Percentiles rank a stretch among this genome's conserved stretches.
Evolutionary conservation across 1,140 invertebrate genomes (phyloP).

Genomic region (Oscheius sp.): DNA sequence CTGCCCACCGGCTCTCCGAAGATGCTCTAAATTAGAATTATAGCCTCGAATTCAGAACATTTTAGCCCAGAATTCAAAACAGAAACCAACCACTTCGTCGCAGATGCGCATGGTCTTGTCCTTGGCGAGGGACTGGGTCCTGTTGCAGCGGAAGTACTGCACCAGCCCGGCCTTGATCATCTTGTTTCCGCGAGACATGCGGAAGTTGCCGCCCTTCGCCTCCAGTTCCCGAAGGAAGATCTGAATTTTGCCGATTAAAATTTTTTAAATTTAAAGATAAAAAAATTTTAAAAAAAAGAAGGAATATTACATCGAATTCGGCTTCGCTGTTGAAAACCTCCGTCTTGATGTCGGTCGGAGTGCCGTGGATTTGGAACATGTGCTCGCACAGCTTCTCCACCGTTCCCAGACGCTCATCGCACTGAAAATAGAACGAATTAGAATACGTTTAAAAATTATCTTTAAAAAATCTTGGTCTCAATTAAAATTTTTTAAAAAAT

Average conservation of each 20-base stretch:
- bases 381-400: conserved; percentile 30
- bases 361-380: conserved; percentile 25
- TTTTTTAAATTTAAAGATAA: not conserved
- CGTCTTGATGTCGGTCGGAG: conserved; percentile 31
- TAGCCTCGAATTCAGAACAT: not conserved
- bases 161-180: conserved; percentile 19
- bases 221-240: conserved; percentile 29
- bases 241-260: not conserved
- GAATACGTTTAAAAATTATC: not conserved
- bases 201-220: conserved; percentile 35
- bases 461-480: not conserved
- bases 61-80: not conserved
- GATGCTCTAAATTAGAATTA: not conserved
- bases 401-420: conserved; percentile 22
- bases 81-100: conserved; percentile 6
- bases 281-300: no score
- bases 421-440: conserved; percentile 22
- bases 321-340: conserved; percentile 13
- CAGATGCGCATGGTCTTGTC: conserved; percentile 6
- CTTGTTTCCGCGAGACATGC: conserved; percentile 37
- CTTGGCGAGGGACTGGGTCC: conserved; percentile 15
- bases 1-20: not conserved
- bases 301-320: conserved; percentile 19
- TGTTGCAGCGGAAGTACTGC: conserved; percentile 34
- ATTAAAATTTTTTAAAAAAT: not conserved